A percentile compares a stretch with the other conserved stretches of the same genome.
Evolutionary conservation across 2,797 vertebrate species (phyloP).

Genomic region (Cirrhinus molitorella): DNA sequence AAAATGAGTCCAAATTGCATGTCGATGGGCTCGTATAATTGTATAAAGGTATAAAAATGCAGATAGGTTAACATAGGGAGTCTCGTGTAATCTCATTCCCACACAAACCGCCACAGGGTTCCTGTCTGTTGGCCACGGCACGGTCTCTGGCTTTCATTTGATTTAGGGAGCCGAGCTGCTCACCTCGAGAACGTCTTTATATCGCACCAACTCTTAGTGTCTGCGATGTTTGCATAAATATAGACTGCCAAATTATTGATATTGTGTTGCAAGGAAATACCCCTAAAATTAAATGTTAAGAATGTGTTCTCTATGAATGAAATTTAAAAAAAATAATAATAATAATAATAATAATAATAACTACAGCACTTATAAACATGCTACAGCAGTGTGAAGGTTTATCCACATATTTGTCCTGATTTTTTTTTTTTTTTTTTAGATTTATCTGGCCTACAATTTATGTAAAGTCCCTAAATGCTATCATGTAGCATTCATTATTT

Average conservation of each 20-base stretch:
- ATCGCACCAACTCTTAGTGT: slow-evolving; percentile 65
- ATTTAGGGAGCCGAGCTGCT: slow-evolving; percentile 74
- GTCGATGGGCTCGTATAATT: slow-evolving; percentile 61
- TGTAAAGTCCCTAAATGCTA: slow-evolving; percentile 60
- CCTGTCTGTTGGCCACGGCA: slow-evolving; percentile 73
- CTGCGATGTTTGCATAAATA: neutral
- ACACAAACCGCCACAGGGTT: slow-evolving; percentile 78
- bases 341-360: neutral
- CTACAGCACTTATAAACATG: neutral
- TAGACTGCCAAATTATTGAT: slow-evolving; percentile 4
- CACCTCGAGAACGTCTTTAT: slow-evolving; percentile 78
- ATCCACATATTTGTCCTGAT: slow-evolving; percentile 11
- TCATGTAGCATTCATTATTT: slow-evolving; percentile 67
- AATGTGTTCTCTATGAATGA: neutral
- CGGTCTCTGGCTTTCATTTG: slow-evolving; percentile 78
- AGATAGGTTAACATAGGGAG: slow-evolving; percentile 73
- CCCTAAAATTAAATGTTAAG: neutral
- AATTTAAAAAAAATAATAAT: neutral
- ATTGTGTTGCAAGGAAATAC: neutral
- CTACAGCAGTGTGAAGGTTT: slow-evolving; percentile 49
- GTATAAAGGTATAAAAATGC: slow-evolving; percentile 76
- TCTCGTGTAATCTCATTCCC: slow-evolving; percentile 78
- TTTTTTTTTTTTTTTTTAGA: neutral
- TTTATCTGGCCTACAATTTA: slow-evolving; percentile 48
- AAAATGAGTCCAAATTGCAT: slow-evolving; percentile 67